Evolutionary conservation across 2,113 vertebrate species (phyloP).

Genomic region (Rhagologus leucostigma): DNA sequence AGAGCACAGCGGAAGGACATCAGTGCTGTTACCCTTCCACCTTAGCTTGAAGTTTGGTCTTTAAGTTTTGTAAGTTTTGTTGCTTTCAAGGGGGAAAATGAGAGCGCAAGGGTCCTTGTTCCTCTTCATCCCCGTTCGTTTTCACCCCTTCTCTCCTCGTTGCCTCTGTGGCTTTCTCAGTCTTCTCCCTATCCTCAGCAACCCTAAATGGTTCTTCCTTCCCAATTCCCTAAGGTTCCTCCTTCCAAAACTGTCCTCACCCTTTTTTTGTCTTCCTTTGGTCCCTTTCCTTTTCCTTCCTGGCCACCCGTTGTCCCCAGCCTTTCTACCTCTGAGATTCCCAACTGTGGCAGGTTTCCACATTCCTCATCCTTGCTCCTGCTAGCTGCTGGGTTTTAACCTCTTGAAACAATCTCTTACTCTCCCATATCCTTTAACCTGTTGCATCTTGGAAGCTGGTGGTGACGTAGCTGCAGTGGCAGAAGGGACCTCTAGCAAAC

Average conservation of each 20-base stretch:
- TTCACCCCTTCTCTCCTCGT: background rate
- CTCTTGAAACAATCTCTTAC: background rate
- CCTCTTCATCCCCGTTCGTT: background rate
- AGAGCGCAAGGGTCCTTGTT: fast-evolving
- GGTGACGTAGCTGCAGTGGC: background rate
- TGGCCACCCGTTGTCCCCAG: background rate
- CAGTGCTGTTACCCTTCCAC: background rate
- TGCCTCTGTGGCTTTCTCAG: background rate
- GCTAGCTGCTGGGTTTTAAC: background rate
- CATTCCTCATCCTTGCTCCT: background rate
- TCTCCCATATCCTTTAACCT: background rate
- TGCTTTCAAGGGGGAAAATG: background rate
- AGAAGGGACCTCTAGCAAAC: background rate
- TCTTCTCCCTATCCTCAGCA: background rate
- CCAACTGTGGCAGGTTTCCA: background rate
- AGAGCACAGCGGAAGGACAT: background rate
- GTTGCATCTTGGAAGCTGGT: background rate
- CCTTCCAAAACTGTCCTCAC: background rate
- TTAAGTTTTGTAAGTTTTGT: background rate
- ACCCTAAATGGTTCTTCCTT: background rate
- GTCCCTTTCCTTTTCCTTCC: background rate
- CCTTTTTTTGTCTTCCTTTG: background rate
- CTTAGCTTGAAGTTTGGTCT: background rate
- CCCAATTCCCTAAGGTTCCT: background rate
- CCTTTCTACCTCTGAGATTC: background rate